Evolutionary conservation across 2,113 vertebrate species (phyloP), one percentile per base, ranked within the genome.

Genomic region (Siniperca knerii): DNA sequence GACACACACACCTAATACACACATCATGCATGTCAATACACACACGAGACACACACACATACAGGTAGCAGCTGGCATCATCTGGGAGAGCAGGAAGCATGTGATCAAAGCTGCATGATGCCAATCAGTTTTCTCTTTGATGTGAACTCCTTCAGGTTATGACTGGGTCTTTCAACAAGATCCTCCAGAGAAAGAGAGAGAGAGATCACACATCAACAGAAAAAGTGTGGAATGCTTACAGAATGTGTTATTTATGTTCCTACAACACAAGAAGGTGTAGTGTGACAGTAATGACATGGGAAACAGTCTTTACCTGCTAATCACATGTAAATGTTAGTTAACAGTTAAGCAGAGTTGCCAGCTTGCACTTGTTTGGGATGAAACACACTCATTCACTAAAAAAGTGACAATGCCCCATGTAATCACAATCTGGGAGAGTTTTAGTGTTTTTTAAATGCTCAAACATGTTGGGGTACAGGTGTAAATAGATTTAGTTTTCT

Each of bases 81-180:
- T 52, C 71, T 23, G 64, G 70, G 66, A 61, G 13, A 71, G n/a
- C 58, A 68, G 74, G 44, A 77, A 67, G 42, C 71, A 25, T 50
- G 62, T 55, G 76, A 88, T 90, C 70, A 82, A 78, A 88, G 75
- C 77, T 58, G 44, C 48, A 21, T 57, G 25, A 75, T 67, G 55
- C 70, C 81, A 71, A 40, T 82, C 62, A 62, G 79, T 57, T 62
- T 68, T 77, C 37, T 70, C 73, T 89, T 85, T 87, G 79, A 87
- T 84, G 75, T 76, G 60, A 76, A 54, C 46, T 78, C 74, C 83
- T 79, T 69, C 77, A 55, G 69, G 77, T 80, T 60, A 65, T 0
- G n/a, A 48, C 9, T 13, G 55, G 50, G 60, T 79, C 78, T 64
- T 75, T 70, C 69, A 71, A 2, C 15, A 4, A 23, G 9, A 50